A percentile compares a stretch with the other conserved stretches of the same genome.
These are phyloP conservation scores for Adoxophyes honmai DNA, from an alignment of 1,140 invertebrate genomes.

Conservation along the genomic window DNA sequence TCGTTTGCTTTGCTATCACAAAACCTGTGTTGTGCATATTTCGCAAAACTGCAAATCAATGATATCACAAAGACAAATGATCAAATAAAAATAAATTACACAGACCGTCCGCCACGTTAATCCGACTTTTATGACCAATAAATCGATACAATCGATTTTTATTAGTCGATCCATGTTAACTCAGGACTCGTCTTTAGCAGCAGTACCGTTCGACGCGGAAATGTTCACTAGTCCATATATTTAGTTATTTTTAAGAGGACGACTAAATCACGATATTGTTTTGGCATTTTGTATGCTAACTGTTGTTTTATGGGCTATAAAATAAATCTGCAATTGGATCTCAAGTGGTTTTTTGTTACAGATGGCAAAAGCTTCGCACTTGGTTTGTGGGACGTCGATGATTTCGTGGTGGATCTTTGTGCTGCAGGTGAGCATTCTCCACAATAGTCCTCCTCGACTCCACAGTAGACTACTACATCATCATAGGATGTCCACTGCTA, in stretches of 20 bases:
- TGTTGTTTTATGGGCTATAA: too few relatives aligned
- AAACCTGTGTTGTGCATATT: too few relatives aligned
- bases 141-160: slow-evolving; percentile 1
- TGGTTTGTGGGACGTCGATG: background rate
- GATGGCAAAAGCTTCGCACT: slow-evolving; percentile 15
- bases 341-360: slow-evolving; percentile 12
- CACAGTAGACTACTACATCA: too few relatives aligned
- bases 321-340: too few relatives aligned
- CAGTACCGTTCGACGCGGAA: background rate
- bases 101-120: background rate
- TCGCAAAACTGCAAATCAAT: too few relatives aligned
- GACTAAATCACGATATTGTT: background rate
- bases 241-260: background rate
- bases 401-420: slow-evolving; percentile 12
- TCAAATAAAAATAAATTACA: slow-evolving; percentile 11
- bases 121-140: background rate
- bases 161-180: background rate
- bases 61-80: background rate
- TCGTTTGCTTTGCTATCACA: too few relatives aligned
- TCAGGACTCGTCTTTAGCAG: background rate
- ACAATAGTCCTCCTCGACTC: too few relatives aligned
- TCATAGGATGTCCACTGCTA: too few relatives aligned
- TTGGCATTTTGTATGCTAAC: too few relatives aligned
- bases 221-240: background rate
- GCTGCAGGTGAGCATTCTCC: slow-evolving; percentile 12